Base-by-base conservation (phyloP, 2,797 vertebrate species). In the Myiothlypis coronata region DNA sequence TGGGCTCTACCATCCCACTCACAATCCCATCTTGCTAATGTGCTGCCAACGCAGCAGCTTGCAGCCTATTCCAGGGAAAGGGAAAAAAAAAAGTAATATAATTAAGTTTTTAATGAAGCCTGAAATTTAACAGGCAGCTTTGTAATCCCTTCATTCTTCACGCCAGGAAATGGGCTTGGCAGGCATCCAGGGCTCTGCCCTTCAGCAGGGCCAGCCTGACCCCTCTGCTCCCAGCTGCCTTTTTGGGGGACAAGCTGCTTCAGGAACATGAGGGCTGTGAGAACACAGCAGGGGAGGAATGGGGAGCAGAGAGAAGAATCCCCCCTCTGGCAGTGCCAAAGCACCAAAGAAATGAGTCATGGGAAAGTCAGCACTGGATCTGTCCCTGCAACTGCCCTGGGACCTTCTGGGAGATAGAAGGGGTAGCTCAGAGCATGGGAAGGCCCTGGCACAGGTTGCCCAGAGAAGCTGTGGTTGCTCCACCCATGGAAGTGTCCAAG, bases 121-220 rank as follows among this genome's bases (percentile, higher is more conserved):
- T 86, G 94, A 96, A 95, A 94, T 91, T 71, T 92, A 96, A 88
- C 91, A 86, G 87, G 80, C 79, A 94, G 79, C 52, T 89, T 84
- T 5, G 3, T 87, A 96, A 92, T 85, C 76, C 55, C 82, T 86
- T 46, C 84, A 83, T 93, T 69, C 72, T 92, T 87, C 90, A 64
- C 0, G 1, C 83, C 78, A 87, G 84, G 53, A 89, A 92, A 87
- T 2, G 2, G 37, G 59, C 76, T 44, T 91, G 84, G 76, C 67
- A 88, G 78, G 57, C 86, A 94, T 87, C 87, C 87, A 89, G 67
- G 76, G 70, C 34, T 83, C 71, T 89, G 87, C 72, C 57, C 79
- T 82, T 75, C 68, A 77, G 69, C 2, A 0, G 49, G 37, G 46
- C 83, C 70, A 89, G 55, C 53, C 86, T 49, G 50, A 83, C 50